A percentile compares a stretch with the other conserved stretches of the same genome.
These are phyloP conservation scores for Salvelinus alpinus DNA, from an alignment of 2,113 vertebrate genomes.

Conservation along the genomic window DNA sequence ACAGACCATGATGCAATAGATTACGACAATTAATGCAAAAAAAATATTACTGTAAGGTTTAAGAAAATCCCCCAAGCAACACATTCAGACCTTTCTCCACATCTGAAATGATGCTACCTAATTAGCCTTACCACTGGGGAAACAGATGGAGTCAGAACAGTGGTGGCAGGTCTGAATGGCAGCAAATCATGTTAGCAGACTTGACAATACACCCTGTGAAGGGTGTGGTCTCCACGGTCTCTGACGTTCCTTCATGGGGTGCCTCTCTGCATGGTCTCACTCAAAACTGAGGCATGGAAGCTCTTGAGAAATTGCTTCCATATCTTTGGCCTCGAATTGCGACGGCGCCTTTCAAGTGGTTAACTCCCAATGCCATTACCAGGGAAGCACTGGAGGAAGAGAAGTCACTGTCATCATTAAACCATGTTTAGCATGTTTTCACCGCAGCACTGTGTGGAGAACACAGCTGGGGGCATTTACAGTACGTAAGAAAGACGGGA, in stretches of 20 bases:
- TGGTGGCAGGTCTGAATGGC: neutral
- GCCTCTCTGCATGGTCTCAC: constrained; percentile 37
- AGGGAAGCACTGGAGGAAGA: constrained; percentile 30
- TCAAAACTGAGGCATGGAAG: constrained; percentile 32
- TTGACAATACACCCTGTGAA: too few species aligned
- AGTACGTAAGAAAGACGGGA: constrained; percentile 12
- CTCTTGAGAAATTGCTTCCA: constrained; percentile 56
- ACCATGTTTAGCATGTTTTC: constrained; percentile 3
- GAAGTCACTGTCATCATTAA: constrained; percentile 28
- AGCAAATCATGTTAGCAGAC: too few species aligned
- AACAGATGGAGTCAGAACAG: neutral
- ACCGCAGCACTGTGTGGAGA: too few species aligned
- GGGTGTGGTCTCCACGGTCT: too few species aligned
- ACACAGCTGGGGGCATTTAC: too few species aligned
- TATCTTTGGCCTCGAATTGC: constrained; percentile 33
- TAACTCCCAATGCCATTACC: constrained; percentile 34
- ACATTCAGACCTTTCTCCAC: neutral
- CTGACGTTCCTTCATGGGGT: too few species aligned
- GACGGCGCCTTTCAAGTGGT: constrained; percentile 26
- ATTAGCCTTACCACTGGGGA: neutral
- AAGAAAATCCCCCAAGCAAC: neutral
- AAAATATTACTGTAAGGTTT: neutral
- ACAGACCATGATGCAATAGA: too few species aligned
- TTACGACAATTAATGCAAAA: neutral
- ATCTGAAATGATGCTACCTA: neutral